A percentile compares a stretch with the other conserved stretches of the same genome.
phyloP scores from a whole-genome alignment of 2,113 vertebrate genomes.

The Barnardius zonarius region DNA sequence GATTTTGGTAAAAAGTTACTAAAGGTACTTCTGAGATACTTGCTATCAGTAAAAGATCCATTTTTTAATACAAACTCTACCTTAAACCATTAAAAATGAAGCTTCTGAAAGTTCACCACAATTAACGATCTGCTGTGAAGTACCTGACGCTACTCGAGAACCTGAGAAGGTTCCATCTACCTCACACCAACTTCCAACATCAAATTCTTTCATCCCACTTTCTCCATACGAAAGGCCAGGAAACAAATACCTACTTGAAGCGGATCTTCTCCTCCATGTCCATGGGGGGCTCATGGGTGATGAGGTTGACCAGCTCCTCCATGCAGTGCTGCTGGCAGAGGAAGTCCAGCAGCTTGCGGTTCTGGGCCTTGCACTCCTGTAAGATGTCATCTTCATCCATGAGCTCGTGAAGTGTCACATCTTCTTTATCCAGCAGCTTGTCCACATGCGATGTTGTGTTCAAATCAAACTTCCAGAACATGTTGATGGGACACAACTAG shows the following conservation, averaged over 20 bases:
- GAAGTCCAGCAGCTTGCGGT: conserved; percentile 91
- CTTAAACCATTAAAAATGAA: neutral
- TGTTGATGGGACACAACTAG: conserved; percentile 76
- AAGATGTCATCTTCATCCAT: conserved; percentile 97
- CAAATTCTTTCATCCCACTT: too few relatives aligned
- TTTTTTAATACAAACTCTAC: neutral
- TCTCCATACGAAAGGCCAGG: neutral
- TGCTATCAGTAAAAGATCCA: neutral
- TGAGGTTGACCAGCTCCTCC: conserved; percentile 90
- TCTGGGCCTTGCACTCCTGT: conserved; percentile 98
- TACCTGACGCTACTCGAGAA: neutral
- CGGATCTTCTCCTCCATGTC: conserved; percentile 95
- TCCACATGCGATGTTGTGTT: conserved; percentile 94
- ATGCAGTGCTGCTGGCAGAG: conserved; percentile 92
- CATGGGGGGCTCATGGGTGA: conserved; percentile 88
- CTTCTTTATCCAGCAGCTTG: conserved; percentile 94
- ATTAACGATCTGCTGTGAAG: rapidly evolving
- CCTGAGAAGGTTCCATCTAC: rapidly evolving
- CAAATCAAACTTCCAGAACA: conserved; percentile 99
- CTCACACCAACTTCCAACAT: rapidly evolving
- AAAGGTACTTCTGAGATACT: neutral
- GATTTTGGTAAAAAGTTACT: too few relatives aligned
- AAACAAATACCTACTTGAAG: conserved; percentile 86
- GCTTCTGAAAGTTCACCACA: too few relatives aligned
- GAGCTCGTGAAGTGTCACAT: conserved; percentile 88